Conservation (phyloP, 30 jellyfish, hydroid and myxozoan species). For the Aurelia aurita complex sp. Pacific region DNA sequence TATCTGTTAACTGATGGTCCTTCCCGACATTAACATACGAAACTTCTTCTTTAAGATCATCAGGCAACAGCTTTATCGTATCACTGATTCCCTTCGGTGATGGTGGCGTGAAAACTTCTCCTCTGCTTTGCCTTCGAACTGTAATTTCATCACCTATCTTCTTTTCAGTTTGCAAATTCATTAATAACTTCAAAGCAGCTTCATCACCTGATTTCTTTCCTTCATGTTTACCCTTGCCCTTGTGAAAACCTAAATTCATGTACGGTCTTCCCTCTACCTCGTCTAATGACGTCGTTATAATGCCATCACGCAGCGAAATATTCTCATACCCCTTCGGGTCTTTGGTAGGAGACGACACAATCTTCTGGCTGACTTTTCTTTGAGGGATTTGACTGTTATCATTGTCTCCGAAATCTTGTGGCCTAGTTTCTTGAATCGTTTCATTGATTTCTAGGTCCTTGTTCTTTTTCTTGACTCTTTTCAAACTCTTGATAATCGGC, state of each 20-base stretch:
- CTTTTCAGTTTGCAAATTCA: slow-evolving; percentile 32
- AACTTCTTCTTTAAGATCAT: slow-evolving; percentile 17
- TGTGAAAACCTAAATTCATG: slow-evolving; percentile 53
- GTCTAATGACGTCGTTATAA: slow-evolving; percentile 38
- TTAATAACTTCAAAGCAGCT: slow-evolving; percentile 38
- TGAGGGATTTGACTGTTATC: not conserved
- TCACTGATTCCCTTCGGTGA: not conserved
- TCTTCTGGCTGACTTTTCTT: slow-evolving; percentile 43
- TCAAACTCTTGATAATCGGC: slow-evolving; percentile 44
- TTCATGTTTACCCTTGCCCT: slow-evolving; percentile 3
- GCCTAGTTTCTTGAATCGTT: not conserved
- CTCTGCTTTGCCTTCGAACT: slow-evolving; percentile 29
- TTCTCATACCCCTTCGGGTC: slow-evolving; percentile 47
- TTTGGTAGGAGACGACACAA: slow-evolving; percentile 49
- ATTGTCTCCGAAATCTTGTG: not conserved
- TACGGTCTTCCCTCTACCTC: slow-evolving; percentile 58
- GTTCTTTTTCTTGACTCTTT: slow-evolving; percentile 29
- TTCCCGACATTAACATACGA: slow-evolving; percentile 45
- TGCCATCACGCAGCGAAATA: slow-evolving; percentile 27
- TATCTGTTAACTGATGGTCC: slow-evolving; percentile 7
- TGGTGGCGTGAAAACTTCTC: not conserved
- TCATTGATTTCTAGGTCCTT: not conserved
- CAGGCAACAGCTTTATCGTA: not conserved
- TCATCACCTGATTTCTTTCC: slow-evolving; percentile 51
- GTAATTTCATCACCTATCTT: slow-evolving; percentile 41